phyloP scores from a whole-genome alignment of 1,140 invertebrate species.

The Lepidurus apus region DNA sequence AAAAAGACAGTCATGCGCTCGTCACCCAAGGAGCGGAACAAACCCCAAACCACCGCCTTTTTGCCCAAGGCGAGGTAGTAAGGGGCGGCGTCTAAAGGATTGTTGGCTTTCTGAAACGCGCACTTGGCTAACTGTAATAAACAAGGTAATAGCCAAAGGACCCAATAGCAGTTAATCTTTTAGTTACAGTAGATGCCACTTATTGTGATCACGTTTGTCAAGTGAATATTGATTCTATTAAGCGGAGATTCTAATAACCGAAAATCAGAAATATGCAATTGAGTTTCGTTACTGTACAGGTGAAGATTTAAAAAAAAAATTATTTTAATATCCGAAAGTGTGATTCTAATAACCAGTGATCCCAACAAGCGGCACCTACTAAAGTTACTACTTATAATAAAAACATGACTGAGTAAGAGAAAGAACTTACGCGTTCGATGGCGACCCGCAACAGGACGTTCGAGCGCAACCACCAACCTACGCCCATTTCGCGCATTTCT shows the following conservation, averaged over 20 bases:
- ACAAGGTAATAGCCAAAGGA: conserved; percentile 31
- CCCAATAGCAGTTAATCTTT: neutral
- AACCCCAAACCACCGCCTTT: conserved; percentile 91
- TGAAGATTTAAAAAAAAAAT: no score
- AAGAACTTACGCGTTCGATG: conserved; percentile 67
- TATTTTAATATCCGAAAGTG: no score
- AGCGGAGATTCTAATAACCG: no score
- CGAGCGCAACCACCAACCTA: conserved; percentile 95
- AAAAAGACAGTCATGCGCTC: conserved; percentile 94
- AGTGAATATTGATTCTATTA: no score
- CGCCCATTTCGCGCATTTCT: conserved; percentile 84
- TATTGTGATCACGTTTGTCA: no score
- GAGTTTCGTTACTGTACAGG: no score
- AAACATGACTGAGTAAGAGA: neutral
- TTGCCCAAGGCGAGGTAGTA: conserved; percentile 99
- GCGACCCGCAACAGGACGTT: conserved; percentile 72
- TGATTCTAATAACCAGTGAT: no score
- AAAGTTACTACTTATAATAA: neutral
- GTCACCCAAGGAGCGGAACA: conserved; percentile 81
- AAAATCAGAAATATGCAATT: no score
- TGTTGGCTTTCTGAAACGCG: conserved; percentile 79
- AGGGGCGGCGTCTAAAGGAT: conserved; percentile 94
- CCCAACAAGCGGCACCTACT: no score
- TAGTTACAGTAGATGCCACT: no score
- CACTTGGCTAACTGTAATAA: conserved; percentile 68